Base-by-base conservation (phyloP, 2,113 vertebrate genomes). In the Motacilla alba region DNA sequence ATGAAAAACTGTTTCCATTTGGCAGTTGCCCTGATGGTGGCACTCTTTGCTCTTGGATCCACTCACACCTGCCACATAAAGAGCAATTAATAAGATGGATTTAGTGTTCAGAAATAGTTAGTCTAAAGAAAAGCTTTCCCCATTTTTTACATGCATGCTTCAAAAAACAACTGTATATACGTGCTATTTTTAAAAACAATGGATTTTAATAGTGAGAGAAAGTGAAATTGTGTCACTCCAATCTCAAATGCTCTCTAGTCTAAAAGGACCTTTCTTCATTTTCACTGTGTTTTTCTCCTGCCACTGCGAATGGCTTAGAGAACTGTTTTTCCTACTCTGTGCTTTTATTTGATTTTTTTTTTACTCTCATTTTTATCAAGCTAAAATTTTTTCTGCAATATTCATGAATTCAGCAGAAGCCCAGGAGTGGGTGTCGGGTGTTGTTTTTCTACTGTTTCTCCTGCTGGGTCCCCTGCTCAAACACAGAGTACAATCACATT, bases 401-500 rank as follows among this genome's bases (percentile, higher is more conserved):
- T 95, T 95, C 83, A 95, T 84, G 27, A 94, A 84, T 93, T 94
- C 83, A 95, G 86, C 46, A 88, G 89, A 69, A 91, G 84, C 69
- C 44, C 77, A 89, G 83, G 95, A 96, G 89, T 95, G 81, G 95
- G 94, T 84, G 89, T 93, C 53, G 76, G 83, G 93, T 92, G 93
- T 76, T 94, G 89, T 72, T 96, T 91, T 83, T 74, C 77, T 84
- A 4, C 73, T 84, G n/a, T 60, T 87, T 75, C 70, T 95, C 91
- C 78, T 84, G 80, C 91, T 95, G 94, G 41, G 81, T 37, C 31
- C 56, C 62, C 69, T 66, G 62, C 70, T 93, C 64, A 64, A 43
- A 46, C 24, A 30, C 3, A 64, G 49, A 87, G 31, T 46, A 79
- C 60, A 91, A 87, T 78, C 77, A 91, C 53, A 68, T 69, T 84